Conservation (phyloP, 2,888 invertebrate species). For the Petrolisthes cinctipes region DNA sequence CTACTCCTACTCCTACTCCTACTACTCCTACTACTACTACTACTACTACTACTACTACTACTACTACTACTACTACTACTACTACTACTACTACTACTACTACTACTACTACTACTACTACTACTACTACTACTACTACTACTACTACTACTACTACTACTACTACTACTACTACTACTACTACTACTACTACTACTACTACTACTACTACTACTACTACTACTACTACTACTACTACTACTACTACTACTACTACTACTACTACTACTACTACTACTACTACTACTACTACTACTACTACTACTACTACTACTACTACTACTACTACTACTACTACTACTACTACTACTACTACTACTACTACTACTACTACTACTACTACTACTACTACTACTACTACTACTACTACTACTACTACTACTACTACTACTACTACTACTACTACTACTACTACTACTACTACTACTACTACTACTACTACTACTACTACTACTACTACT, state of each 20-base stretch:
- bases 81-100: constrained; percentile 25
- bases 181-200: constrained; percentile 28
- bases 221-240: constrained; percentile 28
- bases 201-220: constrained; percentile 25
- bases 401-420: too few species aligned
- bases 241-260: constrained; percentile 13
- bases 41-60: constrained; percentile 23
- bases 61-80: constrained; percentile 29
- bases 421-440: not conserved
- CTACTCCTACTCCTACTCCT: constrained; percentile 25
- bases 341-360: not conserved
- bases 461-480: constrained; percentile 2
- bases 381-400: too few species aligned
- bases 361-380: too few species aligned
- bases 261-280: not conserved
- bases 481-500: not conserved
- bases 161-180: constrained; percentile 22
- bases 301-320: constrained; percentile 9
- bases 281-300: constrained; percentile 8
- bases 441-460: not conserved
- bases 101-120: constrained; percentile 24
- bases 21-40: constrained; percentile 23
- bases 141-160: constrained; percentile 31
- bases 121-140: constrained; percentile 22
- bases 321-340: not conserved